Conservation (phyloP, 2,797 vertebrate genomes). For the Tadarida brasiliensis region DNA sequence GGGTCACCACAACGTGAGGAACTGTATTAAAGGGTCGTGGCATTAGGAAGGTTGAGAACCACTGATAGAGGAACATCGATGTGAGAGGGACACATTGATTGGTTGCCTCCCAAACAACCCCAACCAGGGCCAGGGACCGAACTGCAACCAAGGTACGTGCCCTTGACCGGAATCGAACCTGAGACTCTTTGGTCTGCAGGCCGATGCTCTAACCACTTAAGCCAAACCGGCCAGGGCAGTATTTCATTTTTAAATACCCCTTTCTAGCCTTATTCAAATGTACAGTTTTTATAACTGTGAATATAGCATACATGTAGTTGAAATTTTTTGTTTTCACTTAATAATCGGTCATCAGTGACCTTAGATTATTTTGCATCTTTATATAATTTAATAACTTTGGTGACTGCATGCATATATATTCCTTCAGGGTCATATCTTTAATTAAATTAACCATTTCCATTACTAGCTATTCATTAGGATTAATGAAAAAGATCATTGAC, state of each 20-base stretch:
- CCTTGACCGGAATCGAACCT: too few relatives aligned
- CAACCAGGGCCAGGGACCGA: too few relatives aligned
- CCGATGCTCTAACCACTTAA: too few relatives aligned
- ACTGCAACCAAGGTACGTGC: too few relatives aligned
- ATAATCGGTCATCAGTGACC: not conserved
- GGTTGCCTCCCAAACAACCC: too few relatives aligned
- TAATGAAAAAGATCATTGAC: not conserved
- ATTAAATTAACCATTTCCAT: constrained; percentile 6
- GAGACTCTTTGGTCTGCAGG: too few relatives aligned
- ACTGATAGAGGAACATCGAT: too few relatives aligned
- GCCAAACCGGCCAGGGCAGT: not conserved
- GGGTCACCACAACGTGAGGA: too few relatives aligned
- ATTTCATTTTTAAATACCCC: not conserved
- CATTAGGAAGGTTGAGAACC: too few relatives aligned
- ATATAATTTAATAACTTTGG: constrained; percentile 52
- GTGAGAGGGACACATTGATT: too few relatives aligned
- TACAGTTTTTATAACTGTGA: not conserved
- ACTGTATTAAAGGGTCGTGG: too few relatives aligned
- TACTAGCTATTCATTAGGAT: constrained; percentile 11
- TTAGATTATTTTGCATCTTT: constrained; percentile 27
- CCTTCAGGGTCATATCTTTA: not conserved
- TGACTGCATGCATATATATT: not conserved
- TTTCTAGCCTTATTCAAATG: not conserved
- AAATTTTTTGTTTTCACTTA: constrained; percentile 30
- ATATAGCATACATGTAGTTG: not conserved